Base-by-base conservation (phyloP, 2,113 vertebrate genomes). In the Xyliphius kryptos region DNA sequence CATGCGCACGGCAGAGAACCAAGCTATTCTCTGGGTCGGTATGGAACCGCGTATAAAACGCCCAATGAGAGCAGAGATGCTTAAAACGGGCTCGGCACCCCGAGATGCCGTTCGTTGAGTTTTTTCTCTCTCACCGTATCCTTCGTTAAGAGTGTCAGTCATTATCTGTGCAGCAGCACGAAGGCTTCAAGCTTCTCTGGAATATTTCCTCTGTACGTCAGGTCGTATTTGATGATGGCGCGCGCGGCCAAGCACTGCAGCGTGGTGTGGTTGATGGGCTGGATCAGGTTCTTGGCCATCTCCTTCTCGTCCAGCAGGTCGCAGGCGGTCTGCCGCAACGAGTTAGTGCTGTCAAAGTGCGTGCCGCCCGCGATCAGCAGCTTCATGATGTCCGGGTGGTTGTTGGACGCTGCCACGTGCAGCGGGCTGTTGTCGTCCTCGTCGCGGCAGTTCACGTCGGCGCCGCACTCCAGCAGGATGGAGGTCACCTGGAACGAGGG, bases 311-410 rank as follows among this genome's bases (percentile, higher is more conserved):
- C 94, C 79, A 99, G 82, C 77, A 99, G 83, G 81, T 99, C 95
- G 47, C 90, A 93, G 78, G 96, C 92, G 8, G 92, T 97, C 85
- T 98, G 92, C 70, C 92, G 89, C 82, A 82, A 83, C 8, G 81
- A 83, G 77, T 99, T 98, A 77, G 94, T 97, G 82, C 93, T 91
- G 88, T 99, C 96, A 1, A 99, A 99, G 79, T 98, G 96, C 74
- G 93, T 90, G 73, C 96, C 96, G 59, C 91, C 86, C 63, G 94
- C 91, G 72, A 98, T 92, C 66, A 99, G 90, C 76, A 99, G 79
- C 86, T 97, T 97, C 96, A 99, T 98, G 81, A 99, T 96, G 76
- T 91, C 96, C 2, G 95, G 91, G 83, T 99, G 90, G 79, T 97
- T 97, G 75, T 99, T 99, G 70, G 94, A 82, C 50, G 95, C 96